Percentiles rank a stretch among this genome's conserved stretches.
These are phyloP conservation scores for Zapus hudsonius DNA, from an alignment of 2,113 vertebrate species.

Conservation along the genomic window DNA sequence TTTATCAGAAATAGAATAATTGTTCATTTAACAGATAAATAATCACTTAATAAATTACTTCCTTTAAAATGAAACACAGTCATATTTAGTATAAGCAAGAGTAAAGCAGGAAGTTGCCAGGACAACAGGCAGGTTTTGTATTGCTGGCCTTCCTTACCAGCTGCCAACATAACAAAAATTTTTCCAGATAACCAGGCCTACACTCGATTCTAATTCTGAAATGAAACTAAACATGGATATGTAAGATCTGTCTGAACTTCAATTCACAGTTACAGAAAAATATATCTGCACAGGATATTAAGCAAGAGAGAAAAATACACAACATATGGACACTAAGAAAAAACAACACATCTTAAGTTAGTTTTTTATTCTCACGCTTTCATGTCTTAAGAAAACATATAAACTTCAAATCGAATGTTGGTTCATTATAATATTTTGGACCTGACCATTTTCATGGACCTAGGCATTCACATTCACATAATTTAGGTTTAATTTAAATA, in stretches of 20 bases:
- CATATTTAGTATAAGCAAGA: not conserved
- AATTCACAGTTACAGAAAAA: not conserved
- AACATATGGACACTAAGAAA: not conserved
- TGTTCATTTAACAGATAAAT: not conserved
- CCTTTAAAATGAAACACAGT: conserved; percentile 20
- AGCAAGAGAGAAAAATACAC: not conserved
- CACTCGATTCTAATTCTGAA: not conserved
- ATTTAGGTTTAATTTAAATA: not conserved
- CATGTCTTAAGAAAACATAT: not conserved
- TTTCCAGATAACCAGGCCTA: not conserved
- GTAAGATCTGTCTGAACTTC: not conserved
- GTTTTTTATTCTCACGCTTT: not conserved
- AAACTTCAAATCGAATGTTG: not conserved
- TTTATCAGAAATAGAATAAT: not conserved
- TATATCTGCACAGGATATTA: not conserved
- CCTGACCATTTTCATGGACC: rapidly evolving
- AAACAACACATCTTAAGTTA: not conserved
- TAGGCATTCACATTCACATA: not conserved
- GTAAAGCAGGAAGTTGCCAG: not conserved
- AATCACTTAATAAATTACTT: not conserved
- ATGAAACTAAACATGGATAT: not conserved
- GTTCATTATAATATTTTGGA: not conserved
- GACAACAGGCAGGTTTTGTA: not conserved
- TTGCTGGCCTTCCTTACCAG: rapidly evolving
- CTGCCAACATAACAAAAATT: not conserved